Evolutionary conservation across 2,888 invertebrate genomes (phyloP), one percentile per base, ranked within the genome.

Genomic region (Sphaeridia pumilis): DNA sequence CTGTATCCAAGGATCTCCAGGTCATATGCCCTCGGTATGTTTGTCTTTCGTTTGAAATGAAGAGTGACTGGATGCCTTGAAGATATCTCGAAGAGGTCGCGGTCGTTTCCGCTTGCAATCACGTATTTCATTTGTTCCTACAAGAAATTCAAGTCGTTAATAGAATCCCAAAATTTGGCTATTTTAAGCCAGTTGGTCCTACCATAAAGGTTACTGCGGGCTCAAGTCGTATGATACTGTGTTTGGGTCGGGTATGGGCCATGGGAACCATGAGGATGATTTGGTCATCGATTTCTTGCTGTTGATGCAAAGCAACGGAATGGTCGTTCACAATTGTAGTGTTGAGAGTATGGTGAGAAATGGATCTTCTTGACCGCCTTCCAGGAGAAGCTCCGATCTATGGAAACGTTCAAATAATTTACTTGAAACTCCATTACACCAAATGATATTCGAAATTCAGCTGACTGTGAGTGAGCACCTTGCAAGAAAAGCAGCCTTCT

Each of bases 401-500:
- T n/a, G n/a, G n/a, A n/a, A n/a, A n/a, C n/a, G n/a, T n/a, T n/a
- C n/a, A n/a, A n/a, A n/a, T n/a, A n/a, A n/a, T n/a, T n/a, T n/a
- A n/a, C n/a, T n/a, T n/a, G n/a, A n/a, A n/a, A n/a, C n/a, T n/a
- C n/a, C n/a, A n/a, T n/a, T n/a, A n/a, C n/a, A n/a, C n/a, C n/a
- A n/a, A n/a, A n/a, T n/a, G n/a, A n/a, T n/a, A n/a, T n/a, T n/a
- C n/a, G n/a, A n/a, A n/a, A n/a, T n/a, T n/a, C n/a, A n/a, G n/a
- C n/a, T n/a, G n/a, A n/a, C n/a, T 70, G n/a, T n/a, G n/a, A n/a
- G n/a, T n/a, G n/a, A n/a, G n/a, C 66, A 86, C 82, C 76, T 84
- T 84, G 74, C 88, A 89, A 24, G 85, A 82, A 74, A 87, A 88
- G 73, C 89, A 88, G 1, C 87, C 87, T 71, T 89, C 88, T 0